These are phyloP conservation scores for Triops longicaudatus DNA, from an alignment of 1,140 invertebrate species.

Conservation along the genomic window DNA sequence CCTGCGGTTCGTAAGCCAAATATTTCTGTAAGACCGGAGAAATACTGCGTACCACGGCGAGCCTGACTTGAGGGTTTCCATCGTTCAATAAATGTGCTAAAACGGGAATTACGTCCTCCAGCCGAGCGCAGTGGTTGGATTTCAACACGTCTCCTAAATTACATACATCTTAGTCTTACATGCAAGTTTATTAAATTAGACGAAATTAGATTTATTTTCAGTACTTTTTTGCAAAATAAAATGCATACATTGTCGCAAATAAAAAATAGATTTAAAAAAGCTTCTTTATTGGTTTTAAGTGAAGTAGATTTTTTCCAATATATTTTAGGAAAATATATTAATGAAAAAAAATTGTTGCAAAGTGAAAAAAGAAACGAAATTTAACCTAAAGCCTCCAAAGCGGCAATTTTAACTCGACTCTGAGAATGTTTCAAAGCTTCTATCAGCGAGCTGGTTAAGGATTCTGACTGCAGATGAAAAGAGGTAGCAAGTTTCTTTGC, in stretches of 20 bases:
- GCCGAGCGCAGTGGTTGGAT: not conserved
- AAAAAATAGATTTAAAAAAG: no score
- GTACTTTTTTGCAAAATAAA: no score
- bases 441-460: not conserved
- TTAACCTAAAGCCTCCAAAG: not conserved
- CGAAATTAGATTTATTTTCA: no score
- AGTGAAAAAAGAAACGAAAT: no score
- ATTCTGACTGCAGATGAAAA: not conserved
- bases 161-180: not conserved
- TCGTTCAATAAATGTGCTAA: not conserved
- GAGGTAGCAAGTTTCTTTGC: not conserved
- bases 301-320: no score
- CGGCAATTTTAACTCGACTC: not conserved
- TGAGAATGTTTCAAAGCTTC: constrained; percentile 7
- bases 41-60: not conserved
- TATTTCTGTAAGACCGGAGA: not conserved
- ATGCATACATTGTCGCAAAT: no score
- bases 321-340: no score
- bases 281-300: no score
- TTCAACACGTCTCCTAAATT: not conserved
- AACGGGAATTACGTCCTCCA: not conserved
- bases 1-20: not conserved
- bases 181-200: not conserved
- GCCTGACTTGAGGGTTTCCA: not conserved
- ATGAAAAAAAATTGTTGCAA: no score